A percentile compares a stretch with the other conserved stretches of the same genome.
phyloP scores from a whole-genome alignment of 2,888 invertebrate genomes.

The Calameuta pallipes region DNA sequence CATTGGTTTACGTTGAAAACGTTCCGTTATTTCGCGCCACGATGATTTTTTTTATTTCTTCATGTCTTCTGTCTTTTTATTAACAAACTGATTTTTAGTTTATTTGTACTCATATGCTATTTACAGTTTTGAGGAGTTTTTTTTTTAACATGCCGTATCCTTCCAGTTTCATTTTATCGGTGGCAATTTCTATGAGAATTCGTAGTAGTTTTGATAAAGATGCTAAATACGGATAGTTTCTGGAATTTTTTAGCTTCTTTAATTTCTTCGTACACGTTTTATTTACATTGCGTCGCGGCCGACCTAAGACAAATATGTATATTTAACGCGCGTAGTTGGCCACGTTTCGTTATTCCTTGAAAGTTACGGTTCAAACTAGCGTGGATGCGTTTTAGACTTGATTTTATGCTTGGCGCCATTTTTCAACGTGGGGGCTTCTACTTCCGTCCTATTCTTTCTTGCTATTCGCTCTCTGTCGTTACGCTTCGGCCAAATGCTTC shows the following conservation, averaged over 20 bases:
- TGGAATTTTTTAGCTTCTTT: neutral
- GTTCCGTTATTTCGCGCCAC: neutral
- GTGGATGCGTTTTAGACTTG: neutral
- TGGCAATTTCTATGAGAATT: neutral
- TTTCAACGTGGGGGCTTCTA: slow-evolving; percentile 22
- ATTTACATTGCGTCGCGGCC: neutral
- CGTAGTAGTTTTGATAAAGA: neutral
- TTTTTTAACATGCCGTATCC: neutral
- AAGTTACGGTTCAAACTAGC: neutral
- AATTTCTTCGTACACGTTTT: neutral
- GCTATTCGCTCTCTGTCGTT: neutral
- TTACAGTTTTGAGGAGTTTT: neutral
- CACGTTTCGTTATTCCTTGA: neutral
- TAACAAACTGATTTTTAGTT: neutral
- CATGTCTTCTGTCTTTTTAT: neutral
- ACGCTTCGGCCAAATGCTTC: neutral
- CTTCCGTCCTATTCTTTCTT: neutral
- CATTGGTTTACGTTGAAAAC: neutral
- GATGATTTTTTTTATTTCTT: neutral
- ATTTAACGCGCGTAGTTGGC: neutral
- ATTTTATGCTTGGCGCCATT: slow-evolving; percentile 43
- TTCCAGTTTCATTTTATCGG: neutral
- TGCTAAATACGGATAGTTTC: neutral
- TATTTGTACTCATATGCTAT: neutral
- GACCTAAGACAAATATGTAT: neutral